Base-by-base conservation (phyloP, 23 tunicate genomes). In the Trididemnum nubilum region DNA sequence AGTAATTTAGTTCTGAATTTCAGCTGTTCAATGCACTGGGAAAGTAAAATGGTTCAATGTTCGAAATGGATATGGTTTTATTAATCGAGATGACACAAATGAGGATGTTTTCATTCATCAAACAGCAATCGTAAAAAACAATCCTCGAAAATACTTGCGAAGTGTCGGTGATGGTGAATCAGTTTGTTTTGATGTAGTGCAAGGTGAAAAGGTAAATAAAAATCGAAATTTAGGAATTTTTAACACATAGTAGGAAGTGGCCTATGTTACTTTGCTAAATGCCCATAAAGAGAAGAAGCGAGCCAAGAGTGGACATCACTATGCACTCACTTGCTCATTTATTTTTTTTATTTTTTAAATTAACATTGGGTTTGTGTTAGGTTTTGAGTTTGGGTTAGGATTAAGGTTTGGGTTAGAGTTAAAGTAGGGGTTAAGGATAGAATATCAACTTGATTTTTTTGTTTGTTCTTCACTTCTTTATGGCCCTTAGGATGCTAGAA, bases 71-170 rank as follows among this genome's bases (percentile, higher is more conserved):
- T 96, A 96, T 72, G 99, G 99, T 34, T 96, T 96, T 76, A 96
- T 96, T 33, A 88, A 96, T 66, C 90, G 99, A 1, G 99, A 96
- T 82, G 99, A 96, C 65, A 87, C 85, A 79, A 88, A 96, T 29
- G 97, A 91, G 64, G 99, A 96, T 77, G 99, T 96, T n/a, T 96
- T 96, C 72, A 85, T 96, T 36, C 99, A 96, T 77, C 99, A 96
- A 81, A 96, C 97, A 33, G 99, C 99, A 1, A 96, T 96, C 65
- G 84, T 96, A 73, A 87, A 89, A 71, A 96, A 96, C 82, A 96
- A 96, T 86, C 99, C 99, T 22, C 78, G 79, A 44, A 96, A 96
- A 37, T 96, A 84, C 52, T 72, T 96, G 40, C 97, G 99, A 58
- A 87, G 94, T 74, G 99, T 96, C 21, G 99, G 97, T 3, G 99